These are phyloP conservation scores for Podilymbus podiceps DNA, from an alignment of 2,113 vertebrate genomes.

Conservation along the genomic window DNA sequence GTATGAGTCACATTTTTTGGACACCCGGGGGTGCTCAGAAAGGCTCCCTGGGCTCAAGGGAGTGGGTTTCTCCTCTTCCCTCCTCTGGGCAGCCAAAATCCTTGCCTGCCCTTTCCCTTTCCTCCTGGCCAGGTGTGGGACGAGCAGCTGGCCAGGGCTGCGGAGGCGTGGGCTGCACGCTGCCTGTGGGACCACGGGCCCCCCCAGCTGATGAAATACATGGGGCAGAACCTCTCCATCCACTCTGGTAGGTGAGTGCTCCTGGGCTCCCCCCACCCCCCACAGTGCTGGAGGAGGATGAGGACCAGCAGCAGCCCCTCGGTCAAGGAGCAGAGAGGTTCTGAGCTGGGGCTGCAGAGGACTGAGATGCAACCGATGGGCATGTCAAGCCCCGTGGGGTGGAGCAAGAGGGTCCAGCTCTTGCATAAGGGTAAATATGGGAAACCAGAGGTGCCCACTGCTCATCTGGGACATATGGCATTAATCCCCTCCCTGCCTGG, in stretches of 20 bases:
- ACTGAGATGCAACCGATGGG: not conserved
- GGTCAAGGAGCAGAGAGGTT: not conserved
- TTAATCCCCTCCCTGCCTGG: not conserved
- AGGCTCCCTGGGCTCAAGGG: not conserved
- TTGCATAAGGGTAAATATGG: not conserved
- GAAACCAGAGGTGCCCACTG: not conserved
- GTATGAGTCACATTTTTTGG: not conserved
- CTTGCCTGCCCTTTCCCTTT: not conserved
- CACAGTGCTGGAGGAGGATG: not conserved
- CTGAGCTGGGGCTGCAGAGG: not conserved
- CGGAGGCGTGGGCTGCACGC: conserved; percentile 82
- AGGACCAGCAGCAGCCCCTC: not conserved
- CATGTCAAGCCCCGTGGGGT: fast-evolving
- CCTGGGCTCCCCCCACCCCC: fast-evolving
- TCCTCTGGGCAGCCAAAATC: not conserved
- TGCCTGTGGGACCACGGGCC: conserved; percentile 90
- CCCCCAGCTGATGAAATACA: conserved; percentile 77
- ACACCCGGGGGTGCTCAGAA: not conserved
- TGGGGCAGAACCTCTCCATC: conserved; percentile 91
- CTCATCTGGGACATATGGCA: not conserved
- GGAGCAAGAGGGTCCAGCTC: not conserved
- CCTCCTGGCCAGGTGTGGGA: conserved; percentile 83
- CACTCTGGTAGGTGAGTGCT: conserved; percentile 80
- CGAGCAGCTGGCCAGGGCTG: conserved; percentile 80
- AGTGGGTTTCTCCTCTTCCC: not conserved